These are phyloP conservation scores for Trypoxylus dichotomus DNA, from an alignment of 1,140 invertebrate species.

Conservation along the genomic window DNA sequence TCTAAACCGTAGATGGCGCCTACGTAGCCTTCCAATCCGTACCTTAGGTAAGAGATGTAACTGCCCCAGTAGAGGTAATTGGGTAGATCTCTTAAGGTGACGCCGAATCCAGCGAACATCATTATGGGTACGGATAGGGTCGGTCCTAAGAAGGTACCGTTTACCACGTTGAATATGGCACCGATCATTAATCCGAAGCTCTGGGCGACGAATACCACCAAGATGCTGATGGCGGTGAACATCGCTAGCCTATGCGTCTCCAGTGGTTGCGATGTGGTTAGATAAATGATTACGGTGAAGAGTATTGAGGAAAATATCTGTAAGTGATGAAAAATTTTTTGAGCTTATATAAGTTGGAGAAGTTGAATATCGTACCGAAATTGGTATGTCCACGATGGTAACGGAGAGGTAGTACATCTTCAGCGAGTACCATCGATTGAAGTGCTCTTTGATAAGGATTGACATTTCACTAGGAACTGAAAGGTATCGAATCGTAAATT, in stretches of 20 bases:
- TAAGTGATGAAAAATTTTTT: constrained; percentile 19
- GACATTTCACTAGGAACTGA: constrained; percentile 91
- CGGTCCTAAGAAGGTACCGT: constrained; percentile 80
- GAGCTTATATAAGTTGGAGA: not conserved
- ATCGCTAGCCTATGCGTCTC: constrained; percentile 76
- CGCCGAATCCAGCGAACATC: constrained; percentile 86
- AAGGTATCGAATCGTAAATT: constrained; percentile 53
- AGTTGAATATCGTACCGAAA: constrained; percentile 63
- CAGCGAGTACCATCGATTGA: constrained; percentile 95
- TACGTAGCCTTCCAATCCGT: constrained; percentile 82
- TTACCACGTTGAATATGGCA: constrained; percentile 80
- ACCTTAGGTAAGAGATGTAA: constrained; percentile 84
- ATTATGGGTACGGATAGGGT: constrained; percentile 79
- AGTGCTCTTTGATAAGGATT: constrained; percentile 89
- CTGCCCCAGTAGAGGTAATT: constrained; percentile 83
- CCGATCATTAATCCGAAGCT: constrained; percentile 87
- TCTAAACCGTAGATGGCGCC: constrained; percentile 81
- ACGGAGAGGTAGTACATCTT: constrained; percentile 89
- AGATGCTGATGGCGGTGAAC: constrained; percentile 78
- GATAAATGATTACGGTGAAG: constrained; percentile 82
- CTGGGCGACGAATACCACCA: constrained; percentile 86
- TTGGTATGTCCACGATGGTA: constrained; percentile 79
- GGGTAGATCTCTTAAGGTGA: constrained; percentile 75
- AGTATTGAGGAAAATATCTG: constrained; percentile 67
- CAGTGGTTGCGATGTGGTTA: constrained; percentile 82